A percentile compares a stretch with the other conserved stretches of the same genome.
Conservation (phyloP, 2,888 invertebrate genomes). For the Machimus atricapillus region DNA sequence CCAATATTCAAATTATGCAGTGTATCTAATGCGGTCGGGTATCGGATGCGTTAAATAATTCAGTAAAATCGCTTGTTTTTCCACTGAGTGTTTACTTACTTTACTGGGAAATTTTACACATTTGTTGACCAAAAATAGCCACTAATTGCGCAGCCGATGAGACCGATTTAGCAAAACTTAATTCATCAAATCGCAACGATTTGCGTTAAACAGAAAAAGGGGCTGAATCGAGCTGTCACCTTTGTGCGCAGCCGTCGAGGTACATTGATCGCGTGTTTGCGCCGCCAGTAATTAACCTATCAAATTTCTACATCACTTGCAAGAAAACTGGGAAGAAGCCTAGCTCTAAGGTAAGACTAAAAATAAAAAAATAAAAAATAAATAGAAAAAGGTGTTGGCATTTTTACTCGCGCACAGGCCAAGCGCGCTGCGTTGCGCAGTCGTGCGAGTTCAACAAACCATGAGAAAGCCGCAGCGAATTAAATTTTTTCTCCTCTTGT, state of each 20-base stretch:
- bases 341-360: background rate
- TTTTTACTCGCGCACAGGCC: background rate
- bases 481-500: conserved; percentile 10
- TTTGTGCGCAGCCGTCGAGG: background rate
- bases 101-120: background rate
- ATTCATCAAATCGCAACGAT: background rate
- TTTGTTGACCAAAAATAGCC: background rate
- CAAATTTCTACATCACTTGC: conserved; percentile 17
- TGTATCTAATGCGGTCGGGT: background rate
- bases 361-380: background rate
- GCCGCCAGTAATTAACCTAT: conserved; percentile 6
- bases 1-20: background rate
- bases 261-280: background rate
- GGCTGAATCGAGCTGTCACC: background rate
- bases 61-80: background rate
- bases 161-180: background rate
- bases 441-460: conserved; percentile 26
- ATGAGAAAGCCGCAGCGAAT: conserved; percentile 26
- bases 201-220: background rate
- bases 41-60: background rate
- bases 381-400: background rate
- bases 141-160: background rate
- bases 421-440: background rate
- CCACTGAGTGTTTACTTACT: background rate
- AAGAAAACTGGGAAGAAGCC: background rate